phyloP scores from a whole-genome alignment of 1,140 invertebrate species.

The Aradophagus sp. region DNA sequence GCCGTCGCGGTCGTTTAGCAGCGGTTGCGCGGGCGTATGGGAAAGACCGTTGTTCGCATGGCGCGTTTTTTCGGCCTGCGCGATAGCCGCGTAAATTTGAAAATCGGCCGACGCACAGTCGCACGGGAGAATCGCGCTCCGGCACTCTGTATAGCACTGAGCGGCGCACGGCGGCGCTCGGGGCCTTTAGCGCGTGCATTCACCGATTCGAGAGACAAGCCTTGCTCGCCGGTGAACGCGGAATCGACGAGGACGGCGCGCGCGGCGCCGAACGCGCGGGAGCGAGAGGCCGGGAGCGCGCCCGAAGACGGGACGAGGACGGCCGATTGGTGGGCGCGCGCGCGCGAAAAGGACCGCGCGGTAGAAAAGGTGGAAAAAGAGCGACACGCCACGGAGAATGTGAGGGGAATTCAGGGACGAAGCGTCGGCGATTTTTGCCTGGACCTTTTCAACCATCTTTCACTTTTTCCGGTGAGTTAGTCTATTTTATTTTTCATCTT shows the following conservation, averaged over 20 bases:
- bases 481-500: too few relatives aligned
- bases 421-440: background rate
- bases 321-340: background rate
- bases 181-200: slow-evolving; percentile 47
- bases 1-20: background rate
- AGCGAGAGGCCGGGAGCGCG: slow-evolving; percentile 1
- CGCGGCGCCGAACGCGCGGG: background rate
- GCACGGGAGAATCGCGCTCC: slow-evolving; percentile 16
- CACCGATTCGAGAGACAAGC: slow-evolving; percentile 47
- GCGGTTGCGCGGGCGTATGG: background rate
- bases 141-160: slow-evolving; percentile 37
- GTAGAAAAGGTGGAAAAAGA: slow-evolving; percentile 54
- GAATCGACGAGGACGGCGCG: slow-evolving; percentile 4
- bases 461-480: too few relatives aligned
- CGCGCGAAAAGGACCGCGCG: slow-evolving; percentile 17
- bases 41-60: slow-evolving; percentile 1
- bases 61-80: background rate
- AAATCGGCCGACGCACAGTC: slow-evolving; percentile 9
- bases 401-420: slow-evolving; percentile 41
- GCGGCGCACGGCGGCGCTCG: slow-evolving; percentile 13
- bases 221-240: slow-evolving; percentile 35
- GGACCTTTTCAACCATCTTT: background rate
- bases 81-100: slow-evolving; percentile 3
- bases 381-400: slow-evolving; percentile 36
- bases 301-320: slow-evolving; percentile 21